These are phyloP conservation scores for Nannospalax galili DNA, from an alignment of 2,113 vertebrate genomes.

Conservation along the genomic window DNA sequence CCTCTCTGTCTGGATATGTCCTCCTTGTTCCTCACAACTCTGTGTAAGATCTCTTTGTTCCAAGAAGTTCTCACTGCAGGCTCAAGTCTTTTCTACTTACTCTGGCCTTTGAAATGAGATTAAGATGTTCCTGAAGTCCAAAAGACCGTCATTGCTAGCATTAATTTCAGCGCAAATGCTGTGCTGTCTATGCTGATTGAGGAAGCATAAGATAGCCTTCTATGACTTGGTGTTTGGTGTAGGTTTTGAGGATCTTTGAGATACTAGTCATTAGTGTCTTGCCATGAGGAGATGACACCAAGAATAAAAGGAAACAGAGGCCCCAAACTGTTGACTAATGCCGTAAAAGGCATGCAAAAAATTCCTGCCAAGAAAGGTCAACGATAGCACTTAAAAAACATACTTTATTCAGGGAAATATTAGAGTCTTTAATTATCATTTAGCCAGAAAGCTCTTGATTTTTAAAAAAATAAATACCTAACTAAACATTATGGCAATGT, in stretches of 20 bases:
- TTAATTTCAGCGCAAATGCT: neutral
- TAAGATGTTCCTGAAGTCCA: neutral
- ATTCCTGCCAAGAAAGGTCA: neutral
- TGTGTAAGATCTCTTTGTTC: neutral
- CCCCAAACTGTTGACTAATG: neutral
- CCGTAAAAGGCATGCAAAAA: neutral
- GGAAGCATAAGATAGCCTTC: neutral
- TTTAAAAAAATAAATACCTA: conserved; percentile 25
- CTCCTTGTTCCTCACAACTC: neutral
- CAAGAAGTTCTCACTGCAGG: neutral
- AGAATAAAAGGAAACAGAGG: neutral
- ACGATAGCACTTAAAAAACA: neutral
- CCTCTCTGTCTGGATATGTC: neutral
- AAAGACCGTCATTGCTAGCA: neutral
- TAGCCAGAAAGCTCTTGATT: conserved; percentile 8
- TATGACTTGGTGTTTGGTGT: neutral
- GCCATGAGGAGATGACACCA: neutral
- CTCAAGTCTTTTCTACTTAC: neutral
- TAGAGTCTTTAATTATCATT: conserved; percentile 20
- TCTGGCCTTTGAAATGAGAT: neutral
- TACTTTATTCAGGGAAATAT: neutral
- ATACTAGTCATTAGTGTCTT: neutral
- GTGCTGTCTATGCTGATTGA: neutral
- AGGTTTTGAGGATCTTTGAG: neutral
- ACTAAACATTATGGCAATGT: conserved; percentile 68